Conservation (phyloP, 2,888 invertebrate genomes). For the Malachius bipustulatus region DNA sequence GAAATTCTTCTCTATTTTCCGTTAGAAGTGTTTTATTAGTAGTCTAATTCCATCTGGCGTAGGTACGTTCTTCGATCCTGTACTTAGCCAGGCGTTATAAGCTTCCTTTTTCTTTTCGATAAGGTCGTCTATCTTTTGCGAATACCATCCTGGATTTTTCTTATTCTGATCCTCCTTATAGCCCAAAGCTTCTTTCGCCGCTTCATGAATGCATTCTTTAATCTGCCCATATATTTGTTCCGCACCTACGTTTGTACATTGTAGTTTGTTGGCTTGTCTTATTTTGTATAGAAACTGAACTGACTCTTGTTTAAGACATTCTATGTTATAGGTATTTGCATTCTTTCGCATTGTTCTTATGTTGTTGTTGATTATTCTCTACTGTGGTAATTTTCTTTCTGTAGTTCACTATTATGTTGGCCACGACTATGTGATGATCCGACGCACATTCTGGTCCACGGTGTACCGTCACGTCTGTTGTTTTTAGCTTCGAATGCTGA, state of each 20-base stretch:
- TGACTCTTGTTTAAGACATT: constrained; percentile 1
- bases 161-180: neutral
- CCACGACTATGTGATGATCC: constrained; percentile 2
- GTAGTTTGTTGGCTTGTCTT: neutral
- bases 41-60: neutral
- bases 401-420: constrained; percentile 3
- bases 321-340: constrained; percentile 1
- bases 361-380: constrained; percentile 1
- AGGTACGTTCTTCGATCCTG: constrained; percentile 7
- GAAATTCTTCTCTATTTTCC: constrained; percentile 1
- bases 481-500: constrained; percentile 1
- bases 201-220: constrained; percentile 7
- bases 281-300: neutral
- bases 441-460: neutral
- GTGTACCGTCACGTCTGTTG: constrained; percentile 2
- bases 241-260: neutral
- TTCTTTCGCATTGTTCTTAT: constrained; percentile 1
- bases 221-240: constrained; percentile 2
- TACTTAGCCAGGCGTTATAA: constrained; percentile 6
- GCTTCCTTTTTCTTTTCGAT: constrained; percentile 7
- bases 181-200: constrained; percentile 9
- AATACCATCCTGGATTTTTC: constrained; percentile 7
- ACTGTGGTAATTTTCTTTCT: neutral
- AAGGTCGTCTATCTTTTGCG: constrained; percentile 4
- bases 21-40: neutral